Evolutionary conservation across 2,113 vertebrate genomes (phyloP), one percentile per base, ranked within the genome.

Genomic region (Anoura caudifer): DNA sequence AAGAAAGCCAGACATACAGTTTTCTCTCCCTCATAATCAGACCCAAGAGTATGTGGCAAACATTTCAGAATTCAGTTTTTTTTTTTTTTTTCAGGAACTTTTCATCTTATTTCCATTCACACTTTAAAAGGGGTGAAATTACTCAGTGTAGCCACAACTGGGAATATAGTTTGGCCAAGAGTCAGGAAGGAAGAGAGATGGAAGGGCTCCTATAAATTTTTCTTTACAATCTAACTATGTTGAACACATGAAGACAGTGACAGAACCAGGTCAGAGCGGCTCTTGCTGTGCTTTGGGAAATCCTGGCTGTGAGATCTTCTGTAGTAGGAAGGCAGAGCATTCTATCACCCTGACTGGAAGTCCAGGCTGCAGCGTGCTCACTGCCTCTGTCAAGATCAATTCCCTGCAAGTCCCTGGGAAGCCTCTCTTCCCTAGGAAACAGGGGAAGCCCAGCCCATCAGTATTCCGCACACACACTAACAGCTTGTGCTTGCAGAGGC

Each of bases 401-500:
- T 87, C 85, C 36, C 69, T 63, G 38, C 24, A 79, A 72, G 47
- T 56, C 85, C 67, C 70, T 33, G 26, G 22, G 38, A 67, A 82
- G 24, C 61, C 17, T 73, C 65, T 65, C 56, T 90, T 90, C 41
- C 2, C 2, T 19, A 79, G n/a, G 73, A 84, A 94, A 73, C 14
- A 65, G 70, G 90, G 76, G 17, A 96, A 87, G 70, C 63, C 88
- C 59, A 7, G 50, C 26, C 17, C 47, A 93, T 87, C 69, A 70
- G 63, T 45, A 87, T 96, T 94, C 94, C 36, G 63, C 59, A 38
- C 50, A 41, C 61, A 38, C 22, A 26, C 38, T 26, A 75, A 80
- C 75, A 95, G 28, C 87, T 77, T 81, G 75, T 81, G 52, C 63
- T 90, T 75, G 31, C 22, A 94, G 70, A 96, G 50, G 54, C 56